A percentile compares a stretch with the other conserved stretches of the same genome.
Evolutionary conservation across 2,888 invertebrate genomes (phyloP).

Genomic region (Netelia fuscicornis): DNA sequence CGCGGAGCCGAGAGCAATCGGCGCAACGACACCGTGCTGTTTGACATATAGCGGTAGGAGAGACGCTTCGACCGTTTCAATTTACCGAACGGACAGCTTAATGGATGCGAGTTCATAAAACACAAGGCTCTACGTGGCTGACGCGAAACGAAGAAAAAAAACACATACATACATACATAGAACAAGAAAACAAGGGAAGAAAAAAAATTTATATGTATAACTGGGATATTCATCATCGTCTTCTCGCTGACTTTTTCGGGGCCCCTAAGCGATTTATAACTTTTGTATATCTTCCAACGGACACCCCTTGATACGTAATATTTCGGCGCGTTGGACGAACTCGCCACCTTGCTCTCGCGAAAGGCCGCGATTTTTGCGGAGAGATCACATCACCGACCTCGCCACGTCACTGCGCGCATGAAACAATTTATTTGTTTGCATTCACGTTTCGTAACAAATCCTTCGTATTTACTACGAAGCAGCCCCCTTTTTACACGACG

Average conservation of each 20-base stretch:
- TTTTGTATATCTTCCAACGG: conserved; percentile 52
- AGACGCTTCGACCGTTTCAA: conserved; percentile 73
- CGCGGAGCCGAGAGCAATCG: conserved; percentile 62
- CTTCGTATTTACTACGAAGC: conserved; percentile 18
- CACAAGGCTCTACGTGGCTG: conserved; percentile 69
- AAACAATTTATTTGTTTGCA: conserved; percentile 13
- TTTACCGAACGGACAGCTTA: conserved; percentile 73
- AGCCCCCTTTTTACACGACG: conserved; percentile 9
- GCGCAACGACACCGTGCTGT: conserved; percentile 72
- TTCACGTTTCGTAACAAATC: background rate
- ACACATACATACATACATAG: background rate
- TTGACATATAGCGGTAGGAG: conserved; percentile 71
- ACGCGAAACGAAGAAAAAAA: conserved; percentile 55
- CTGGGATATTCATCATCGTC: conserved; percentile 70
- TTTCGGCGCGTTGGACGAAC: conserved; percentile 40
- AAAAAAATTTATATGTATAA: conserved; percentile 50
- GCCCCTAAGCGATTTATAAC: conserved; percentile 64
- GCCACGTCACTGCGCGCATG: background rate
- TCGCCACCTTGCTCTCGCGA: conserved; percentile 49
- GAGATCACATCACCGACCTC: background rate
- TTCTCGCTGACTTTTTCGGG: conserved; percentile 64
- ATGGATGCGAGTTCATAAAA: conserved; percentile 75
- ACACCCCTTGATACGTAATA: conserved; percentile 47
- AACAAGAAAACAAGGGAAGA: conserved; percentile 28
- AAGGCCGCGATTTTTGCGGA: conserved; percentile 25